phyloP scores from a whole-genome alignment of 2,113 vertebrate species.

The Cnemophilus loriae region DNA sequence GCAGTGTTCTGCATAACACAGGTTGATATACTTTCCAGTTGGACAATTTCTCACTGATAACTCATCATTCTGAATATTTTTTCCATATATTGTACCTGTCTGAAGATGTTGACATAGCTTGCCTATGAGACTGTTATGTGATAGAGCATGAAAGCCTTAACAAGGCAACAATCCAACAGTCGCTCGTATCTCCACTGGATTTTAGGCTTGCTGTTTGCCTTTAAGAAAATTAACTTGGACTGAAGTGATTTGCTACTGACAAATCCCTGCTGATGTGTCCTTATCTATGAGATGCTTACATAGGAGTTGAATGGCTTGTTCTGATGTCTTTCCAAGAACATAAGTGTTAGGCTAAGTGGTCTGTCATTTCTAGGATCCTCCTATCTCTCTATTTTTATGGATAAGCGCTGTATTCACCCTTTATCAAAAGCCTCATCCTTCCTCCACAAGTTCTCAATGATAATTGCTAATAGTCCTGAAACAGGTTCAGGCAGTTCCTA shows the following conservation, averaged over 20 bases:
- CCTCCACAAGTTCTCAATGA: background rate
- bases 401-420: background rate
- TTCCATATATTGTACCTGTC: background rate
- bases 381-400: background rate
- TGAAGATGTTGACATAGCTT: background rate
- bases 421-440: background rate
- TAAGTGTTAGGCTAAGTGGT: background rate
- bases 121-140: background rate
- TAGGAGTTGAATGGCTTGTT: background rate
- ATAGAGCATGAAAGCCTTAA: background rate
- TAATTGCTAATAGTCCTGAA: background rate
- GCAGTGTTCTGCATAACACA: background rate
- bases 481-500: background rate
- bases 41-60: background rate
- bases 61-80: background rate
- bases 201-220: background rate
- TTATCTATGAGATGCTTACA: background rate
- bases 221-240: background rate
- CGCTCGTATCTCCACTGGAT: fast-evolving
- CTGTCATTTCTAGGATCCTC: background rate
- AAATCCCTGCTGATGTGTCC: background rate
- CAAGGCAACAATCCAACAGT: background rate
- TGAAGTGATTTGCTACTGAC: background rate
- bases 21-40: background rate
- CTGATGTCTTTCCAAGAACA: slow-evolving; percentile 17